These are phyloP conservation scores for Ceratina japonica DNA, from an alignment of 1,140 invertebrate genomes.

Conservation along the genomic window DNA sequence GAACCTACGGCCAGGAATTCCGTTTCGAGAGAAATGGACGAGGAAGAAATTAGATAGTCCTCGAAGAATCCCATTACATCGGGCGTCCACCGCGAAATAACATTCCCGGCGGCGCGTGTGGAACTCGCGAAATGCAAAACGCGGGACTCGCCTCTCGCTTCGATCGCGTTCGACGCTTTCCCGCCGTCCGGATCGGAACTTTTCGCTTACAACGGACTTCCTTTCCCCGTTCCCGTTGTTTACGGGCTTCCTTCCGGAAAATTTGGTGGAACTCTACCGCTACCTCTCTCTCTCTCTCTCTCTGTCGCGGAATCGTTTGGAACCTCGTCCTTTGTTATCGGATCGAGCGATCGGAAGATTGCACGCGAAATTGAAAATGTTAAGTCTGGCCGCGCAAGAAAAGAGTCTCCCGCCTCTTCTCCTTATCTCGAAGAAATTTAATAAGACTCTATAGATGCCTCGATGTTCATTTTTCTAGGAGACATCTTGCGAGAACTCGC, in stretches of 20 bases:
- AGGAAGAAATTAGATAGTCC: constrained; percentile 56
- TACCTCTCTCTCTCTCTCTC: neutral
- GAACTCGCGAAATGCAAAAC: constrained; percentile 37
- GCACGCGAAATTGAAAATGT: constrained; percentile 13
- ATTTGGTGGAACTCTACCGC: neutral
- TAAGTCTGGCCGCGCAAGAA: neutral
- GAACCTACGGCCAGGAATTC: constrained; percentile 50
- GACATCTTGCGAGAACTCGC: too few relatives aligned
- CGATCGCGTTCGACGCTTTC: constrained; percentile 4
- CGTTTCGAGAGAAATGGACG: constrained; percentile 47
- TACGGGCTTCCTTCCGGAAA: neutral
- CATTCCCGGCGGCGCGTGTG: constrained; percentile 4
- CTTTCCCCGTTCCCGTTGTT: neutral
- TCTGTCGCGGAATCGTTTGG: too few relatives aligned
- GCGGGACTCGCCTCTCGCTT: neutral
- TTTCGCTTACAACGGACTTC: too few relatives aligned
- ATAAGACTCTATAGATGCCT: too few relatives aligned
- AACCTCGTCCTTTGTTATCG: neutral
- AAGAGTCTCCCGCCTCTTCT: too few relatives aligned
- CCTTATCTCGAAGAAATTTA: neutral
- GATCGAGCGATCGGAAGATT: neutral
- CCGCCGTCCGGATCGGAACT: neutral
- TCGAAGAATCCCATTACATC: constrained; percentile 50
- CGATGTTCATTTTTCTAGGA: too few relatives aligned
- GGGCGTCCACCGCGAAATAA: constrained; percentile 38